Evolutionary conservation across 2,797 vertebrate genomes (phyloP).

Genomic region (Triplophysa bombifrons): DNA sequence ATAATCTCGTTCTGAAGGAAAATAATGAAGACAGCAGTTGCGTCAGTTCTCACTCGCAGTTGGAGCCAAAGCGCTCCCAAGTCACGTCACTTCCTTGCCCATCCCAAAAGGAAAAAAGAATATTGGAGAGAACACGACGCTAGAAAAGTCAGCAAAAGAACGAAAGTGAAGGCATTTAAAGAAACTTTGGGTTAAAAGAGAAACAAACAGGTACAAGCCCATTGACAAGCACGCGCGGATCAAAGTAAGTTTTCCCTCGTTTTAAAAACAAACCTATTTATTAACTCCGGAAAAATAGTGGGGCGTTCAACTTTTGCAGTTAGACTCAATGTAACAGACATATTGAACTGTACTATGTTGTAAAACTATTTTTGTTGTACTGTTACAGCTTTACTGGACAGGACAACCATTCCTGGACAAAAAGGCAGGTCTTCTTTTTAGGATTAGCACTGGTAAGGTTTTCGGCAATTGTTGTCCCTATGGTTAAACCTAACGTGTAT

Average conservation of each 20-base stretch:
- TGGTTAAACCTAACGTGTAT: background rate
- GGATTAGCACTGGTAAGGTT: constrained; percentile 14
- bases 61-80: constrained; percentile 51
- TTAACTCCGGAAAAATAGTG: constrained; percentile 43
- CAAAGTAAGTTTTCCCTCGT: constrained; percentile 67
- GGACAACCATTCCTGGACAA: constrained; percentile 4
- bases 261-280: constrained; percentile 24
- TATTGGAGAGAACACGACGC: constrained; percentile 68
- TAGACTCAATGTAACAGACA: constrained; percentile 10
- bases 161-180: constrained; percentile 58
- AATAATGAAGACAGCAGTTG: background rate
- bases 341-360: background rate
- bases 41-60: constrained; percentile 26
- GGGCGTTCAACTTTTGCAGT: constrained; percentile 46
- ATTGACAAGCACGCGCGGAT: constrained; percentile 53
- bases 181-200: constrained; percentile 62
- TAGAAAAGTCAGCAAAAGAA: constrained; percentile 68
- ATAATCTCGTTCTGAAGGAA: background rate
- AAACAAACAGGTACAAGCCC: constrained; percentile 56
- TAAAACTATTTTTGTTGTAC: background rate
- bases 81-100: constrained; percentile 85
- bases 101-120: constrained; percentile 78
- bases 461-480: background rate
- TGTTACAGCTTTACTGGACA: constrained; percentile 16
- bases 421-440: constrained; percentile 19